Evolutionary conservation across 53 echinoderm and acorn worm species (phyloP).

Genomic region (Zoroaster sp.): DNA sequence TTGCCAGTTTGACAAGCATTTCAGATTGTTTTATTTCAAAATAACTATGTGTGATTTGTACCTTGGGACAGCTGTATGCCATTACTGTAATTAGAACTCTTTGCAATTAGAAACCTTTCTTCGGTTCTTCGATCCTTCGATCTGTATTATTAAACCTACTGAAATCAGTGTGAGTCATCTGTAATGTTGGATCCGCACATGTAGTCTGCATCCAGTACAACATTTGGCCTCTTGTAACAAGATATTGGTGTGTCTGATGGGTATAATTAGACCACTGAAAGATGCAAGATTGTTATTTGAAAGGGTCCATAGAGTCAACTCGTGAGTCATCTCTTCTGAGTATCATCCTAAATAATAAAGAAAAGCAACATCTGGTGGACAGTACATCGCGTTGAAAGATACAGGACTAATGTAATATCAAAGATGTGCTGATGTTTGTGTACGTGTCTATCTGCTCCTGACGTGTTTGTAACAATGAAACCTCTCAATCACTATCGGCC

Average conservation of each 20-base stretch:
- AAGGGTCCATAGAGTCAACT: background rate
- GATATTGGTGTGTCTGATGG: background rate
- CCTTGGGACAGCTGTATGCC: background rate
- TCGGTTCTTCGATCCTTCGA: no score
- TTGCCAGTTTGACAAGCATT: no score
- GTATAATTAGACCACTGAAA: background rate
- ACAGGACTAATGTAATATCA: no score
- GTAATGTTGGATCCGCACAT: background rate
- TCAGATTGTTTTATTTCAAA: no score
- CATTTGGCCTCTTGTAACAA: constrained; percentile 28
- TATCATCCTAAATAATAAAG: background rate
- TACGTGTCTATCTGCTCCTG: no score
- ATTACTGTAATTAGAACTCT: background rate
- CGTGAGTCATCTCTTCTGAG: background rate
- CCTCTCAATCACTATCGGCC: no score
- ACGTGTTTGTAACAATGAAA: no score
- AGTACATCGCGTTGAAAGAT: no score
- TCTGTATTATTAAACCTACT: background rate
- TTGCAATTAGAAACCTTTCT: background rate
- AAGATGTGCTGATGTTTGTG: no score
- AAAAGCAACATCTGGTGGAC: background rate
- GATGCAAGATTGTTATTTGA: background rate
- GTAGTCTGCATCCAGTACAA: background rate
- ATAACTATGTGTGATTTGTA: background rate
- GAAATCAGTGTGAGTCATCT: background rate